Evolutionary conservation across 2,888 invertebrate species (phyloP).

Genomic region (Aphrophora alni): DNA sequence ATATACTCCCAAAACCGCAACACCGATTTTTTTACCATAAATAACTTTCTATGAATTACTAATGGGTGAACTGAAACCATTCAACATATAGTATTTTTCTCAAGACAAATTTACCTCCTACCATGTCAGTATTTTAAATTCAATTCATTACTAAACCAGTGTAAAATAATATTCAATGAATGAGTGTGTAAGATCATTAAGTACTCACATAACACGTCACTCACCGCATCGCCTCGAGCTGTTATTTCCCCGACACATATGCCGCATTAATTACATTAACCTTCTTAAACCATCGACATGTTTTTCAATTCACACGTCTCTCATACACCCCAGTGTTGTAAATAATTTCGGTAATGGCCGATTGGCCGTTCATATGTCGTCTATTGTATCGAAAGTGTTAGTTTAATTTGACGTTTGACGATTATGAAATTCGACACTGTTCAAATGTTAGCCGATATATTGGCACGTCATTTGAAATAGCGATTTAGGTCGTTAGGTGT

Average conservation of each 20-base stretch:
- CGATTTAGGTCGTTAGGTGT: neutral
- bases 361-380: neutral
- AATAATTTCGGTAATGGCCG: neutral
- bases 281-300: neutral
- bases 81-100: no score
- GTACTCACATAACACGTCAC: no score
- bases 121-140: no score
- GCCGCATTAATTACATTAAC: neutral
- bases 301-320: neutral
- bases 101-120: no score
- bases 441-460: neutral
- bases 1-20: no score
- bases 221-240: neutral
- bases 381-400: neutral
- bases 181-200: no score
- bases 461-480: neutral
- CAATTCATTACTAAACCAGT: no score
- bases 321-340: no score
- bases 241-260: neutral
- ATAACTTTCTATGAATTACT: no score
- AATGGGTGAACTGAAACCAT: no score
- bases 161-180: no score
- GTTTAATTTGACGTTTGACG: neutral
- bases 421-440: neutral
- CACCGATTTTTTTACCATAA: no score